These are phyloP conservation scores for Tachystola acroxantha DNA, from an alignment of 2,888 invertebrate genomes.

Conservation along the genomic window DNA sequence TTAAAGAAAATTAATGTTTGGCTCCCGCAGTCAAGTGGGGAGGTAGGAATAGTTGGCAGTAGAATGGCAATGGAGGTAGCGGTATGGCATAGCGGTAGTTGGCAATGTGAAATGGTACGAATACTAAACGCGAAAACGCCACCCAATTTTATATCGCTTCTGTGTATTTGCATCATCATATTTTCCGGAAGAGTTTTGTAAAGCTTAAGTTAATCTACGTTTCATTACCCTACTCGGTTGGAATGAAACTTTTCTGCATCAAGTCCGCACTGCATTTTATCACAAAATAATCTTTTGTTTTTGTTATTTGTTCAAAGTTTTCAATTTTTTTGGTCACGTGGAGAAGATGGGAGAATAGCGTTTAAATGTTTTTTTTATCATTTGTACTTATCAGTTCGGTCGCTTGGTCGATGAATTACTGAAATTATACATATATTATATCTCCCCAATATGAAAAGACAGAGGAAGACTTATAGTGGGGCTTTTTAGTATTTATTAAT, in stretches of 20 bases:
- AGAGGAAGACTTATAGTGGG: no score
- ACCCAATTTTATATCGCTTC: slow-evolving; percentile 62
- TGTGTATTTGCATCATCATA: slow-evolving; percentile 49
- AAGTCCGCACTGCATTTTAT: no score
- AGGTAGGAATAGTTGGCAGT: slow-evolving; percentile 51
- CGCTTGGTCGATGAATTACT: no score
- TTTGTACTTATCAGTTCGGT: no score
- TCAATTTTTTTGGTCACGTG: no score
- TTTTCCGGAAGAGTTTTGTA: slow-evolving; percentile 46
- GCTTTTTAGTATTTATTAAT: no score
- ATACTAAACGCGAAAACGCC: slow-evolving; percentile 55
- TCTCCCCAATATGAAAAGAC: no score
- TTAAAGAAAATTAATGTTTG: slow-evolving; percentile 78
- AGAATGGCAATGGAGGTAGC: slow-evolving; percentile 28
- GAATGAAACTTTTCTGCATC: slow-evolving; percentile 23
- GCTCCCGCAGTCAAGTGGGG: slow-evolving; percentile 68
- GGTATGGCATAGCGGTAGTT: slow-evolving; percentile 45
- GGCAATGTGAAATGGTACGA: slow-evolving; percentile 72
- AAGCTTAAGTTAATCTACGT: slow-evolving; percentile 47
- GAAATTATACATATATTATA: no score
- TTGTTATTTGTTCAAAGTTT: no score
- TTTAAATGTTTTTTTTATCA: no score
- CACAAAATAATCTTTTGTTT: no score
- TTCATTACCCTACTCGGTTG: slow-evolving; percentile 43
- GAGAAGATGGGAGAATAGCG: no score